Percentiles rank a stretch among this genome's conserved stretches.
Evolutionary conservation across 2,888 invertebrate genomes (phyloP).

Genomic region (Bembecia ichneumoniformis): DNA sequence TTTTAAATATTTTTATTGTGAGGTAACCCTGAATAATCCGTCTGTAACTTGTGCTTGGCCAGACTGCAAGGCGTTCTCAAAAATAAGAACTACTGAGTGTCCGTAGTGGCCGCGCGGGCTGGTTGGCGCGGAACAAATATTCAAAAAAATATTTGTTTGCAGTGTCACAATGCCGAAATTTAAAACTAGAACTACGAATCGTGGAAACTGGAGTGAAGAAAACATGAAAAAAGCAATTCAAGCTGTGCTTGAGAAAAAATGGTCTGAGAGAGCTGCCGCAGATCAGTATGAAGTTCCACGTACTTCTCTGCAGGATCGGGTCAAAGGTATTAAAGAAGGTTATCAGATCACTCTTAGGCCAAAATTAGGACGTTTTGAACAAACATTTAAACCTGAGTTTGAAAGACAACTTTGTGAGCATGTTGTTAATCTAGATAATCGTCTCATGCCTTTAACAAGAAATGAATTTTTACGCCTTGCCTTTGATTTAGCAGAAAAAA

Average conservation of each 20-base stretch:
- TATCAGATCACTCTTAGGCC: conserved; percentile 7
- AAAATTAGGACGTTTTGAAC: conserved; percentile 10
- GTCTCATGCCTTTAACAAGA: conserved; percentile 9
- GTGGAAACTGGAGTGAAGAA: conserved; percentile 4
- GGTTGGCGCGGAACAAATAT: too few relatives aligned
- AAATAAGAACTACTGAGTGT: too few relatives aligned
- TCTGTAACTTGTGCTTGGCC: too few relatives aligned
- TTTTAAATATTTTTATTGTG: too few relatives aligned
- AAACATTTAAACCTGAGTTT: conserved; percentile 6
- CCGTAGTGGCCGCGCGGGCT: too few relatives aligned
- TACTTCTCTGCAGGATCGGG: conserved; percentile 7
- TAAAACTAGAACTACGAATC: conserved; percentile 2
- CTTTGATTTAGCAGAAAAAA: conserved; percentile 7
- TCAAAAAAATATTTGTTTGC: conserved; percentile 5
- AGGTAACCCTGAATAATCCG: too few relatives aligned
- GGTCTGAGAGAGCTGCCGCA: conserved; percentile 1
- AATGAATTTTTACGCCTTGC: conserved; percentile 4
- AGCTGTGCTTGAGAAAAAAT: conserved; percentile 1
- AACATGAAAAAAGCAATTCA: conserved; percentile 2
- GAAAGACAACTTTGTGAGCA: conserved; percentile 7
- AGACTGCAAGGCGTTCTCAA: too few relatives aligned
- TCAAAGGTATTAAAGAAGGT: conserved; percentile 8
- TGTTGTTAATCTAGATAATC: conserved; percentile 5
- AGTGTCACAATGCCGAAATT: conserved; percentile 3
- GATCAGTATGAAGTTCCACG: conserved; percentile 3